Base-by-base conservation (phyloP, 2,888 invertebrate species). In the Anoplius nigerrimus region DNA sequence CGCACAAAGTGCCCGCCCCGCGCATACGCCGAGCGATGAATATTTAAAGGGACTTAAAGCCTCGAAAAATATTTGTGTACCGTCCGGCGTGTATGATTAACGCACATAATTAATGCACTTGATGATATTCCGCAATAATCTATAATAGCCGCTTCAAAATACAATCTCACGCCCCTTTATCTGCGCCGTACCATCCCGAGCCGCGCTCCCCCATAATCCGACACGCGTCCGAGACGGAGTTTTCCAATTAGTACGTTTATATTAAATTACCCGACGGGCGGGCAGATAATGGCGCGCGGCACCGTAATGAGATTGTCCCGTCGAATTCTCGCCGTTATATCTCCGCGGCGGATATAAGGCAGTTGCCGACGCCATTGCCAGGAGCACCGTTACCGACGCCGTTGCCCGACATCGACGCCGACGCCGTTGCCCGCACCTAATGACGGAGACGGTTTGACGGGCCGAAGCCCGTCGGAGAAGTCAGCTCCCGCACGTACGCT, bases 191-290 rank as follows among this genome's bases (percentile, higher is more conserved):
- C 16, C 48, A 48, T 3, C 48, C 16, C 48, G 22, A 43, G 45
- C 42, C 48, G 55, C 46, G 34, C 43, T n/a, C n/a, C 51, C 18
- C 48, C 58, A 71, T 69, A 70, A 70, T 74, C 58, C 70, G 69
- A 71, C 69, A 68, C 74, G 69, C 75, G 75, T 79, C 72, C 76
- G 71, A 75, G 73, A 68, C 74, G 66, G 79, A 84, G 79, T 83
- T 84, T 83, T 79, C 80, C 83, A 84, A 84, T 83, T 83, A 83
- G 76, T 78, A 75, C 81, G 77, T 84, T 81, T 81, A 79, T 80
- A 83, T 83, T 83, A 78, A 82, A 84, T 84, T 81, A 83, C 75
- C 77, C 75, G 69, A 62, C 75, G 76, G 66, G 22, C 69, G 64
- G 8, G 74, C 74, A 66, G 83, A 82, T 84, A 83, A 83, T 83